Base-by-base conservation (phyloP, 2,888 invertebrate genomes). In the Dastarcus helophoroides region DNA sequence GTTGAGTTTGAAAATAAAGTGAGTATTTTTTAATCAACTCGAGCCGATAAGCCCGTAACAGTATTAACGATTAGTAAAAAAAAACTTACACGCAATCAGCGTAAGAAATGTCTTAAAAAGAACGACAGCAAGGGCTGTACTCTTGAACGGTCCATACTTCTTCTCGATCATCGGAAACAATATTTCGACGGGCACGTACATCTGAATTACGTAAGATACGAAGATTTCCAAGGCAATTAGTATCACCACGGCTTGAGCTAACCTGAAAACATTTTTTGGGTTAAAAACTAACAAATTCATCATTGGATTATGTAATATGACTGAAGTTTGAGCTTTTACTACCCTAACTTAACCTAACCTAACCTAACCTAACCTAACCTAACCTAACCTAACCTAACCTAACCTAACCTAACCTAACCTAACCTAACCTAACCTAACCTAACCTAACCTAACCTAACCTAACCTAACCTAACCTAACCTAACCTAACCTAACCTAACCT, bases 181-280 rank as follows among this genome's bases (percentile, higher is more conserved):
- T 33, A 93, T 81, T 35, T 76, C 76, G 24, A 89, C 70, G 0
- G 91, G 88, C 13, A 94, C 88, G 59, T 90, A 91, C 56, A 93
- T 80, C 64, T 93, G 91, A 15, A 94, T 69, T 0, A 86, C 81
- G 61, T 89, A 93, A 0, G 88, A 80, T 38, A 90, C 69, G 43
- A 90, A 67, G 34, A 93, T 81, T 3, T 84, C 83, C 14, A 80
- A 41, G 0, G 81, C 78, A 46, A 90, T 85, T 50, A 82, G 67
- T 8, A 75, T 54, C 50, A 82, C 78, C 9, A 88, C 83, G 30
- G 69, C 65, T 56, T 79, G 73, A 29, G 82, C 81, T 33, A 85
- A 56, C 42, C 84, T 85, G 61, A n/a, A 62, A 54, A 26, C 30
- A 23, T 14, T 33, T 19, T 15, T 19, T 9, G 11, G 17, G 13